Base-by-base conservation (phyloP, 2,113 vertebrate genomes). In the Charadrius vociferus region DNA sequence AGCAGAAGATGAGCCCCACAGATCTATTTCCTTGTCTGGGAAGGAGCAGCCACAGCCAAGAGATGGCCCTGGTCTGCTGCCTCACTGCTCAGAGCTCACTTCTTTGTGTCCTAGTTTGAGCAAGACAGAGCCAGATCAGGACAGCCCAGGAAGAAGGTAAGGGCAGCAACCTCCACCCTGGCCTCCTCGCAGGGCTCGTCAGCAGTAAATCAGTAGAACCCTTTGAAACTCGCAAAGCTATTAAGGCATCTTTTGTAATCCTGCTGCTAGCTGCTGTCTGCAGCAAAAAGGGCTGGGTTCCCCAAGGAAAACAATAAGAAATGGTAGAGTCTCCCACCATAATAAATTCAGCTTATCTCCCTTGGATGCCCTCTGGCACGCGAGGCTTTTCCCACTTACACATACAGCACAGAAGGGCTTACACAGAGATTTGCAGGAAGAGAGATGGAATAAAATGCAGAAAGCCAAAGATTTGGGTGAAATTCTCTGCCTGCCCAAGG, bases 321-420 rank as follows among this genome's bases (percentile, higher is more conserved):
- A 59, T 8, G 37, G 24, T 39, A 5, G n/a, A 73, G 55, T 63
- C 27, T 94, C 63, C 67, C 58, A 84, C 10, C 27, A 12, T 43
- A n/a, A 41, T 34, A 63, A 82, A 52, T 47, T 29, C 65, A 58
- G 41, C 14, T 71, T 50, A 32, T 56, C 61, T 81, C 47, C 53
- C 59, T 45, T 6, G 16, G 37, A 17, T 29, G 22, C 26, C 34
- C 50, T 73, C 47, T 34, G 49, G 85, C 43, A 68, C 52, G 2
- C 20, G 7, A 50, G 21, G n/a, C 17, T 77, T 53, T 41, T n/a
- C 47, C 73, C 24, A 5, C 24, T n/a, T 12, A 19, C 68, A 21
- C 0, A 0, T 7, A 34, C 12, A 16, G 14, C 0, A 1, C 49
- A 32, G 62, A 47, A 61, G 34, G 23, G 23, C 9, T 67, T 50